Evolutionary conservation across 2,113 vertebrate species (phyloP).

Genomic region (Heteronetta atricapilla): DNA sequence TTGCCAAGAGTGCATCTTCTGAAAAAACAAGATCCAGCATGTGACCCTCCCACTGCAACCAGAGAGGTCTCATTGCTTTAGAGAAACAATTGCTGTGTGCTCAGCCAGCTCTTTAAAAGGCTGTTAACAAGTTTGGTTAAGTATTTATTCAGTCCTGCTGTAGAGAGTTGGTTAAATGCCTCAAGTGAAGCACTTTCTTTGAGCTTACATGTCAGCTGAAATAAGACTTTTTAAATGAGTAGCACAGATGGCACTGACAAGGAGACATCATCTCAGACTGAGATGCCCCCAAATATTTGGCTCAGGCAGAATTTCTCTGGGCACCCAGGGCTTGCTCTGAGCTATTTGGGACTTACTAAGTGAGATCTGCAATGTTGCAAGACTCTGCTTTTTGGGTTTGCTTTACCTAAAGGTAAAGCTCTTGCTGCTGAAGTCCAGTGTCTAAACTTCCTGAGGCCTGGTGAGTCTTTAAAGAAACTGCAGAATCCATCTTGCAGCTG

Average conservation of each 20-base stretch:
- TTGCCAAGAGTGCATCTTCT: neutral
- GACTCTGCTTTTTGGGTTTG: neutral
- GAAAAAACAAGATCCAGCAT: neutral
- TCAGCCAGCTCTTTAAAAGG: conserved; percentile 6
- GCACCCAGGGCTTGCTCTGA: neutral
- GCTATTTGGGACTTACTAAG: neutral
- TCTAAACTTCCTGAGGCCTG: neutral
- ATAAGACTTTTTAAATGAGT: conserved; percentile 31
- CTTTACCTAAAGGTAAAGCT: neutral
- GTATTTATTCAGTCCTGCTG: conserved; percentile 42
- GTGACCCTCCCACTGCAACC: neutral
- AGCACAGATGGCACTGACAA: conserved; percentile 34
- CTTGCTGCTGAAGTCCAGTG: neutral
- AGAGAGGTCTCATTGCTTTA: neutral
- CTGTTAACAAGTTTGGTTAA: neutral
- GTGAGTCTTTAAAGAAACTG: neutral
- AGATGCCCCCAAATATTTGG: neutral
- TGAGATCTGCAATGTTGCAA: neutral
- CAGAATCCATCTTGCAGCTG: neutral
- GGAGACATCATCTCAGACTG: neutral
- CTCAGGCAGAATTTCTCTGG: neutral
- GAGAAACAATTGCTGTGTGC: neutral
- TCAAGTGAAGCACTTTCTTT: conserved; percentile 18
- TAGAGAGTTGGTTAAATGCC: conserved; percentile 15
- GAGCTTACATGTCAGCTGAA: conserved; percentile 2